Conservation (phyloP, 1,140 invertebrate genomes). For the Lucilia sericata region DNA sequence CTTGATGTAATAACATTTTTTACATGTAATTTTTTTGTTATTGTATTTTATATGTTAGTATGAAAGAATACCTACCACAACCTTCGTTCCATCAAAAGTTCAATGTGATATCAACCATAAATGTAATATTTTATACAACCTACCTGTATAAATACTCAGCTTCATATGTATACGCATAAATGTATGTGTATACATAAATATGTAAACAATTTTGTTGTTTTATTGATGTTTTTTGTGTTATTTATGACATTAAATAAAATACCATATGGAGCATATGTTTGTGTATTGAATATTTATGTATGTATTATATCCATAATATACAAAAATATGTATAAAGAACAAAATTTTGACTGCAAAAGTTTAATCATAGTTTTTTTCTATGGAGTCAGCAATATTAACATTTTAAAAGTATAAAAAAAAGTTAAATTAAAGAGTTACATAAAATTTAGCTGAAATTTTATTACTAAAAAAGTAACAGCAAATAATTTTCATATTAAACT, state of each 20-base stretch:
- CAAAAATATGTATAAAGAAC: not conserved
- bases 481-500: too few relatives aligned
- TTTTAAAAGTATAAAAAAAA: too few relatives aligned
- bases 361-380: not conserved
- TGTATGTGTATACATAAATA: not conserved
- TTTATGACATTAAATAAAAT: not conserved
- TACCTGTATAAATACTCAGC: not conserved
- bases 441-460: too few relatives aligned
- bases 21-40: not conserved
- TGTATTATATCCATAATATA: not conserved
- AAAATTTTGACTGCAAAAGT: not conserved
- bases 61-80: not conserved
- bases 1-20: not conserved
- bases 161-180: too few relatives aligned
- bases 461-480: too few relatives aligned
- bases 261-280: not conserved
- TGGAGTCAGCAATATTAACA: too few relatives aligned
- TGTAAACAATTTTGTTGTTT: not conserved
- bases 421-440: too few relatives aligned
- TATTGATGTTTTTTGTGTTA: not conserved
- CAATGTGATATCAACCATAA: slow-evolving; percentile 4
- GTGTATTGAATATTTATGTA: not conserved
- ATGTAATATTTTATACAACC: slow-evolving; percentile 9
- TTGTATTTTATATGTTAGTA: not conserved
- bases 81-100: not conserved